Conservation (phyloP, 2,113 vertebrate genomes). For the Chaenogobius annularis region DNA sequence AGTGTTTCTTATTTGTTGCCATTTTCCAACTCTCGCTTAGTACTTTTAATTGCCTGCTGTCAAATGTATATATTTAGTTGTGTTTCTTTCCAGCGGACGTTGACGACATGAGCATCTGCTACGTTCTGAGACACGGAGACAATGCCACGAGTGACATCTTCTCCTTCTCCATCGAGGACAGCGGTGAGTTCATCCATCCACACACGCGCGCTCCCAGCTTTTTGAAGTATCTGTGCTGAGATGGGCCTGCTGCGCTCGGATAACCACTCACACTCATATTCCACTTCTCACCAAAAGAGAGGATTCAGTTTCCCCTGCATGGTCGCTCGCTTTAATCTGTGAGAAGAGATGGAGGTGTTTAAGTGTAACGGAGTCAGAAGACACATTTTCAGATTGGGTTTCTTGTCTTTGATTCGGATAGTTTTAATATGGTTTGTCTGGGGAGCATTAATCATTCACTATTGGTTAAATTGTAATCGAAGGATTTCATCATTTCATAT, state of each 20-base stretch:
- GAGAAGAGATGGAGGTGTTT: neutral
- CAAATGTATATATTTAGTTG: neutral
- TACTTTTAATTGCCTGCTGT: neutral
- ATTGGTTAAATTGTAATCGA: neutral
- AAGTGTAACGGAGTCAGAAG: neutral
- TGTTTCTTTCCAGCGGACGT: constrained; percentile 77
- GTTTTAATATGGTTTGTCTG: neutral
- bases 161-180: constrained; percentile 84
- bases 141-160: constrained; percentile 81
- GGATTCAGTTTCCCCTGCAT: neutral
- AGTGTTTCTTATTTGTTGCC: too few species aligned
- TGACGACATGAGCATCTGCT: constrained; percentile 83
- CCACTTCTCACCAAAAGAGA: neutral
- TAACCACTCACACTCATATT: constrained; percentile 2
- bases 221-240: neutral
- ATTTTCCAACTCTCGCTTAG: neutral
- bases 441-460: neutral
- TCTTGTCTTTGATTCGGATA: neutral
- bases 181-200: constrained; percentile 70
- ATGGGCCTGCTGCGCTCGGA: neutral
- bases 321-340: neutral
- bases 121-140: constrained; percentile 77
- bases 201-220: neutral
- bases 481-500: too few species aligned
- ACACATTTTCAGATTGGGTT: neutral